Percentiles rank a stretch among this genome's conserved stretches.
Conservation (phyloP, 2,113 vertebrate genomes). For the Erythrocercus mccallii region DNA sequence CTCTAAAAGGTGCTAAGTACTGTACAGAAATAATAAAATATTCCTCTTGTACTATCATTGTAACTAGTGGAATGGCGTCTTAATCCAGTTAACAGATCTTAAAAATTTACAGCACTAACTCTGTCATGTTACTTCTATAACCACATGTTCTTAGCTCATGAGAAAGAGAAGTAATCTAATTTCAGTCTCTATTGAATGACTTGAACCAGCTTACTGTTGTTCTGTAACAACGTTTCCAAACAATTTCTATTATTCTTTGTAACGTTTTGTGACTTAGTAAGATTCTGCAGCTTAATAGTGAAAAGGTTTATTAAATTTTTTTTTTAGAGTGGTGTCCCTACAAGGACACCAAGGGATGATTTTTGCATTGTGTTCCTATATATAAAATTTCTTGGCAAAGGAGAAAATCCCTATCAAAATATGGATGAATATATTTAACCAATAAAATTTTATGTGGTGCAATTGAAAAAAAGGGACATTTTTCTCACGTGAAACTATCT, state of each 20-base stretch:
- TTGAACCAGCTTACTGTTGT: neutral
- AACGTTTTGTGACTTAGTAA: neutral
- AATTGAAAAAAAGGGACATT: neutral
- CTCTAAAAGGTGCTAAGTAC: neutral
- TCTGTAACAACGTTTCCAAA: neutral
- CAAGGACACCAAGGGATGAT: neutral
- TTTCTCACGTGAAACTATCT: neutral
- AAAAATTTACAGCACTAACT: neutral
- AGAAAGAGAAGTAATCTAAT: neutral
- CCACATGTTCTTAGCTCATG: neutral
- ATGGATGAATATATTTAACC: neutral
- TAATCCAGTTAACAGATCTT: neutral
- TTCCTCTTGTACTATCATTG: neutral
- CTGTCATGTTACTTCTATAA: neutral
- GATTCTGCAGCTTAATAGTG: neutral
- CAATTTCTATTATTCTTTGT: neutral
- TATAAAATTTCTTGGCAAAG: neutral
- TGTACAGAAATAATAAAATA: neutral
- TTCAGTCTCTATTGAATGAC: neutral
- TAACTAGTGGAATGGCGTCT: neutral
- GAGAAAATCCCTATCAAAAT: neutral
- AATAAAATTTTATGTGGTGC: neutral
- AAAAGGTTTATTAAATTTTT: accelerated
- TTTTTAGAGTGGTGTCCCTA: neutral
- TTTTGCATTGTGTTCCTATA: neutral